phyloP scores from a whole-genome alignment of 2,888 invertebrate genomes.

The Invenusta paracnida region DNA sequence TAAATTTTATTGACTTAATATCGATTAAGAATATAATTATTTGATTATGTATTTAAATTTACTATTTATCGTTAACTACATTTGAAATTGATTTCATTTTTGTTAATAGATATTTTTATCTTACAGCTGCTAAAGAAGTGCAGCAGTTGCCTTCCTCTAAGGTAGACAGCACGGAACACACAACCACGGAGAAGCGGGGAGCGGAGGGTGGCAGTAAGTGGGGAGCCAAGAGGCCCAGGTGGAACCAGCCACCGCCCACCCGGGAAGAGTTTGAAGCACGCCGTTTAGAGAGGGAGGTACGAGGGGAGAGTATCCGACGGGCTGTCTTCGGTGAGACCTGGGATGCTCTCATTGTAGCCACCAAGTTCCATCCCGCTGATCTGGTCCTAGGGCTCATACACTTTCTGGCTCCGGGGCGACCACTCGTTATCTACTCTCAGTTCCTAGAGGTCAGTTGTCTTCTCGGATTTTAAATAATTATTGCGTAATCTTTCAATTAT shows the following conservation, averaged over 20 bases:
- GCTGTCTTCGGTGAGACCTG: neutral
- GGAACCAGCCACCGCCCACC: neutral
- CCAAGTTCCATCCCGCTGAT: conserved; percentile 78
- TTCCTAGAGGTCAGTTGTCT: conserved; percentile 67
- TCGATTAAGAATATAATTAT: too few relatives aligned
- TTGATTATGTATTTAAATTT: too few relatives aligned
- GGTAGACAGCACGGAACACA: neutral
- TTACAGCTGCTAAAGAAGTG: too few relatives aligned
- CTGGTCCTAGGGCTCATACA: conserved; percentile 71
- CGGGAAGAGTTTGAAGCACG: neutral
- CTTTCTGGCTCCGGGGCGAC: conserved; percentile 76
- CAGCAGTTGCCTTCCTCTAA: neutral
- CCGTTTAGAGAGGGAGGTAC: neutral
- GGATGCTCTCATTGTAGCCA: conserved; percentile 65
- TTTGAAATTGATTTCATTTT: too few relatives aligned
- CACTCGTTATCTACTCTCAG: conserved; percentile 77
- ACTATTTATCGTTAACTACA: too few relatives aligned
- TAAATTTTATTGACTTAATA: too few relatives aligned
- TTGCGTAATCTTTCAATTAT: neutral
- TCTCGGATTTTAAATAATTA: neutral
- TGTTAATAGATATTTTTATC: too few relatives aligned
- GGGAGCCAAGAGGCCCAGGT: neutral
- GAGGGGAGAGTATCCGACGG: neutral
- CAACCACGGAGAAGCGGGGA: neutral
- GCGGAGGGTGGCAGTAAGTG: neutral